phyloP scores from a whole-genome alignment of 2,888 invertebrate species.

The Tipula confusa region DNA sequence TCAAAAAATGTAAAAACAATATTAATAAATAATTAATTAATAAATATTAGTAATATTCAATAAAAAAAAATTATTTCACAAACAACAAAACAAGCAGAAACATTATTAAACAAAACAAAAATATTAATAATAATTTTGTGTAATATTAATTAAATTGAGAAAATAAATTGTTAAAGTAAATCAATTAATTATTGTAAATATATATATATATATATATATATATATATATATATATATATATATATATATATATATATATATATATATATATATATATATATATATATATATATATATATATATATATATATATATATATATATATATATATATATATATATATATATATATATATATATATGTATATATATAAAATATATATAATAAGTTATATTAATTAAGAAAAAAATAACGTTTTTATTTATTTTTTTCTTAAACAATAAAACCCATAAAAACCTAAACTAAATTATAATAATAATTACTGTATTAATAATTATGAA shows the following conservation, averaged over 20 bases:
- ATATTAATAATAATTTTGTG: background rate
- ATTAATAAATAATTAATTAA: background rate
- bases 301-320: too few species aligned
- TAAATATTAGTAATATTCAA: background rate
- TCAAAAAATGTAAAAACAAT: background rate
- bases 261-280: too few species aligned
- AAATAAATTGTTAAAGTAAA: background rate
- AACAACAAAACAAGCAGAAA: background rate
- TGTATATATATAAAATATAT: too few species aligned
- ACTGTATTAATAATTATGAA: constrained; percentile 5
- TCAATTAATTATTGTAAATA: background rate
- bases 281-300: too few species aligned
- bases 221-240: too few species aligned
- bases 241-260: too few species aligned
- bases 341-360: too few species aligned
- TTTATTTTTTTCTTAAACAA: constrained; percentile 15
- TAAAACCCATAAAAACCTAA: background rate
- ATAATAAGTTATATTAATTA: background rate
- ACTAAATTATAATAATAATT: background rate
- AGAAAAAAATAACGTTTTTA: constrained; percentile 4
- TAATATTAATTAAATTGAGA: background rate
- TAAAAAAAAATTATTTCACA: background rate
- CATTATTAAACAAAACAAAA: background rate
- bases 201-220: background rate
- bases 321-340: too few species aligned